Evolutionary conservation across 1,140 invertebrate genomes (phyloP).

Genomic region (Hycleus cichorii): DNA sequence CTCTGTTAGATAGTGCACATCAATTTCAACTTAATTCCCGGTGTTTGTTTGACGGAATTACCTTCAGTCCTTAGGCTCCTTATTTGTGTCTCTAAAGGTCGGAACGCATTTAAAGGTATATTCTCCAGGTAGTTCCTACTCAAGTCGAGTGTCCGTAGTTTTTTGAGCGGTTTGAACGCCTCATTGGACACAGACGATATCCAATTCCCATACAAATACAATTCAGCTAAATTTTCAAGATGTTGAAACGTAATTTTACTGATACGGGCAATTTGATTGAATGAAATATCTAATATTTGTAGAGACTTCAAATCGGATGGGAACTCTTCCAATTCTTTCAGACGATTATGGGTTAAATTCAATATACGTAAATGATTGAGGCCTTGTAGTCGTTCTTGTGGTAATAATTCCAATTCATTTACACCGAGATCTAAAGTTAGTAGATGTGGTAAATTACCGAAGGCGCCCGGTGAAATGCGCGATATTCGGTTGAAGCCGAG

Average conservation of each 20-base stretch:
- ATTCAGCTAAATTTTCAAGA: constrained; percentile 63
- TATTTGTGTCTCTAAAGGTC: constrained; percentile 72
- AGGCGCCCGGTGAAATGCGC: constrained; percentile 76
- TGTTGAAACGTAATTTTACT: constrained; percentile 68
- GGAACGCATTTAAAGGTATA: constrained; percentile 67
- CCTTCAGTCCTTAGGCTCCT: constrained; percentile 68
- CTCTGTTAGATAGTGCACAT: no score
- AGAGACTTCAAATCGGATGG: constrained; percentile 67
- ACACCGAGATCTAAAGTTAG: constrained; percentile 73
- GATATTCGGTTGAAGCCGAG: constrained; percentile 69
- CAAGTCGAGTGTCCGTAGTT: constrained; percentile 71
- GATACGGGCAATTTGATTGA: constrained; percentile 72
- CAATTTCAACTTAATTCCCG: no score
- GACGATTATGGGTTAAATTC: constrained; percentile 74
- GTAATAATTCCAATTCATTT: constrained; percentile 77
- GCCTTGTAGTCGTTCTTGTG: constrained; percentile 76
- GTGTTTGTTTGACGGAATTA: constrained; percentile 39
- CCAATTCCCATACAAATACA: constrained; percentile 76
- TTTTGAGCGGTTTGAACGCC: constrained; percentile 71
- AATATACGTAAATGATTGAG: constrained; percentile 61
- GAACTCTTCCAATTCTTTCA: constrained; percentile 78
- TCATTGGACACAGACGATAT: constrained; percentile 70
- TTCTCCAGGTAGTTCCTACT: constrained; percentile 78
- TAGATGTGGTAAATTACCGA: constrained; percentile 65
- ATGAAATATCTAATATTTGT: constrained; percentile 73